Evolutionary conservation across 2,797 vertebrate genomes (phyloP), one percentile per base, ranked within the genome.

Genomic region (Poecilia velifera): DNA sequence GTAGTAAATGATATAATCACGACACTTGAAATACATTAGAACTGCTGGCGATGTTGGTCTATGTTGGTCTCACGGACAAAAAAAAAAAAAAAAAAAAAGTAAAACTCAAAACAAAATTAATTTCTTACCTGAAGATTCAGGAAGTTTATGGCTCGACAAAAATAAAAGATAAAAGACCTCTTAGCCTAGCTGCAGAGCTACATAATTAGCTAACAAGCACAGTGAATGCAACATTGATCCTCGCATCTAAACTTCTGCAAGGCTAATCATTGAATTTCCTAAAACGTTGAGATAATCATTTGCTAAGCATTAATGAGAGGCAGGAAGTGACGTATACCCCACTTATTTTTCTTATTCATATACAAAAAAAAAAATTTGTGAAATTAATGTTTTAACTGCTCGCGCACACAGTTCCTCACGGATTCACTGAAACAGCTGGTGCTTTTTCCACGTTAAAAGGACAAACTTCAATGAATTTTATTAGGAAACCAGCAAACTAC

Each of bases 171-270:
- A 31, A 72, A 74, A 43, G 25, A 43, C 53, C 72, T 46, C n/a
- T 59, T 31, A 28, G 1, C n/a, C 12, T 31, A 14, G 28, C 2
- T 59, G n/a, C 14, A 22, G 20, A 59, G 57, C 28, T 5, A 31
- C 28, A 31, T 31, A 31, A 59, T 59, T 28, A 59, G n/a, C 3
- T 31, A 59, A 31, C 25, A n/a, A n/a, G 25, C 8, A 55, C 47
- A 20, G n/a, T 1, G 66, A 78, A 18, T n/a, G 25, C 36, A 34
- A 3, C 34, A 75, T 41, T 64, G 36, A 82, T 64, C 46, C 36
- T 75, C 34, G 55, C 66, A 57, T 72, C 16, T 39, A 74, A 77
- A 51, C 64, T 47, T 55, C 36, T 18, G 20, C 76, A 46, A 49
- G 6, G 18, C 4, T 47, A 55, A 31, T 45, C 9, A 13, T 45